phyloP scores from a whole-genome alignment of 1,140 invertebrate species.

The Zophobas atratus region DNA sequence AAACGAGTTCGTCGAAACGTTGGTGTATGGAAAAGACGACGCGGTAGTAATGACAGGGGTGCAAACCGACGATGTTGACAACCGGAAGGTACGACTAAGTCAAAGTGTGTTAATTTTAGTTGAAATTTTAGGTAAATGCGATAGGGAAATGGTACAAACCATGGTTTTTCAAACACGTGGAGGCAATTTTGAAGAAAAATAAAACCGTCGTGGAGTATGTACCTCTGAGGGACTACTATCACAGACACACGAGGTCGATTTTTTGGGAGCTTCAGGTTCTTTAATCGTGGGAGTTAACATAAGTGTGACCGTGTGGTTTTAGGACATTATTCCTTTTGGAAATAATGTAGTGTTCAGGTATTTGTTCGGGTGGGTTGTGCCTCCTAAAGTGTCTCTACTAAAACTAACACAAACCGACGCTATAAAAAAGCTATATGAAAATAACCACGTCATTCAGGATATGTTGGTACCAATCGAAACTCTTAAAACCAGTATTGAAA shows the following conservation, averaged over 20 bases:
- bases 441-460: conserved; percentile 87
- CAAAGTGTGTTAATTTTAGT: conserved; percentile 65
- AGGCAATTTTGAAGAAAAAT: conserved; percentile 68
- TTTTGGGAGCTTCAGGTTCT: conserved; percentile 88
- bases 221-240: conserved; percentile 86
- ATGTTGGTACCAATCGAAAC: conserved; percentile 83
- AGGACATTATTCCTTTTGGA: conserved; percentile 91
- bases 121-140: conserved; percentile 73
- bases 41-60: conserved; percentile 85
- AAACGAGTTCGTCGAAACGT: conserved; percentile 85
- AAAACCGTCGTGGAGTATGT: conserved; percentile 78
- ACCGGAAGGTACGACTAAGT: conserved; percentile 72
- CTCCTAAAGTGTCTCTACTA: conserved; percentile 86
- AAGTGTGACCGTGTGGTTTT: conserved; percentile 60
- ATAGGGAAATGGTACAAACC: conserved; percentile 87
- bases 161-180: conserved; percentile 89
- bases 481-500: conserved; percentile 74
- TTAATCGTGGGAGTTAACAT: not conserved
- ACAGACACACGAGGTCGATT: conserved; percentile 84
- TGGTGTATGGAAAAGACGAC: conserved; percentile 76
- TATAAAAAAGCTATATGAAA: conserved; percentile 83
- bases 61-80: conserved; percentile 73
- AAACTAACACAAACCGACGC: conserved; percentile 86
- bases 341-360: conserved; percentile 83
- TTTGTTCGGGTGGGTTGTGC: conserved; percentile 85